These are phyloP conservation scores for Glaucidium brasilianum DNA, from an alignment of 2,113 vertebrate species.

Conservation along the genomic window DNA sequence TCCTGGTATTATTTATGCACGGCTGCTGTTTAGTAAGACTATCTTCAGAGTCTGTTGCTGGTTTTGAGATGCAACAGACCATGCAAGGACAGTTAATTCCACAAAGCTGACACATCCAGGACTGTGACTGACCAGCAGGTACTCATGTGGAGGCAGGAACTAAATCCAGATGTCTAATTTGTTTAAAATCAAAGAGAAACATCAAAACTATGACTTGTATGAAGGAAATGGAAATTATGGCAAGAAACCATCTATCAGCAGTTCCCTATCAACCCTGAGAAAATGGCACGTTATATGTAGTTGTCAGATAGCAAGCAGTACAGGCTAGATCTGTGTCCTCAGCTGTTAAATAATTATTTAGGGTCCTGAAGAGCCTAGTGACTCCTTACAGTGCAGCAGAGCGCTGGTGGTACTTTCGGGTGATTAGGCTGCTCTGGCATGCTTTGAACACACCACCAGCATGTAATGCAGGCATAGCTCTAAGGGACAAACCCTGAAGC, in stretches of 20 bases:
- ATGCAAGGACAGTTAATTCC: not conserved
- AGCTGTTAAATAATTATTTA: not conserved
- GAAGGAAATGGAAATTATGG: not conserved
- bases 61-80: not conserved
- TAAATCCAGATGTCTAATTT: not conserved
- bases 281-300: accelerated
- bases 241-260: not conserved
- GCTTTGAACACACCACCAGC: not conserved
- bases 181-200: not conserved
- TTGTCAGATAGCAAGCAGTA: not conserved
- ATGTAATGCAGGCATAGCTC: not conserved
- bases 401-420: not conserved
- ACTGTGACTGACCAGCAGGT: not conserved
- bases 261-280: not conserved
- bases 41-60: not conserved
- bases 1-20: not conserved
- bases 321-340: not conserved
- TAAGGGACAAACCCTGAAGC: not conserved
- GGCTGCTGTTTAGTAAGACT: not conserved
- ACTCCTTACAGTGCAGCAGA: not conserved
- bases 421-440: not conserved
- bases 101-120: not conserved
- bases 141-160: not conserved
- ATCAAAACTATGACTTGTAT: not conserved
- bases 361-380: not conserved